Conservation (phyloP, 2,888 invertebrate species). For the Reticulitermes lucifugus region DNA sequence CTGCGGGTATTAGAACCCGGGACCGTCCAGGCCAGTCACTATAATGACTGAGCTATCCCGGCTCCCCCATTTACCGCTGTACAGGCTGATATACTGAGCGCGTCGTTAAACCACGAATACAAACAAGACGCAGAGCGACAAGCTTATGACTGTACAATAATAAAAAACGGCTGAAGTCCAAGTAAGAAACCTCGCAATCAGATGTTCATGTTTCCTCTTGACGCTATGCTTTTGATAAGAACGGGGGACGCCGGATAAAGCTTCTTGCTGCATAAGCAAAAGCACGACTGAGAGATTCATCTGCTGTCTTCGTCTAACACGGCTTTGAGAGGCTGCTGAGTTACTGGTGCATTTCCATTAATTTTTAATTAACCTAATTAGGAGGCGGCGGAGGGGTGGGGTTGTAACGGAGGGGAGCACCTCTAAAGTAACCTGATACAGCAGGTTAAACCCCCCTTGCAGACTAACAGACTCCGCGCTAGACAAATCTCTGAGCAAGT, state of each 20-base stretch:
- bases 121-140: too few relatives aligned
- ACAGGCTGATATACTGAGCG: too few relatives aligned
- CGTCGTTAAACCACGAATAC: too few relatives aligned
- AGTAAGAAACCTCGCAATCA: too few relatives aligned
- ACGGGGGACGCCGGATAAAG: background rate
- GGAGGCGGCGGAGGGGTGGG: slow-evolving; percentile 7
- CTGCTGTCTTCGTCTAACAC: background rate
- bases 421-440: slow-evolving; percentile 16
- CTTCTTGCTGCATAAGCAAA: background rate
- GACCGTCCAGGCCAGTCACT: too few relatives aligned
- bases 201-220: too few relatives aligned
- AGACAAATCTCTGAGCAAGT: too few relatives aligned
- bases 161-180: too few relatives aligned
- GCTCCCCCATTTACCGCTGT: too few relatives aligned
- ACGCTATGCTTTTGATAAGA: background rate
- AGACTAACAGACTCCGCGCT: background rate
- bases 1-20: too few relatives aligned
- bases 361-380: slow-evolving; percentile 43
- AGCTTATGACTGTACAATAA: too few relatives aligned
- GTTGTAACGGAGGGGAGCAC: background rate
- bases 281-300: slow-evolving; percentile 10
- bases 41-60: too few relatives aligned
- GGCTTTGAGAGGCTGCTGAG: slow-evolving; percentile 1
- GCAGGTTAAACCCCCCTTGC: slow-evolving; percentile 9
- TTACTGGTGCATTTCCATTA: slow-evolving; percentile 39